Evolutionary conservation across 2,113 vertebrate genomes (phyloP).

Genomic region (Platichthys stellatus): DNA sequence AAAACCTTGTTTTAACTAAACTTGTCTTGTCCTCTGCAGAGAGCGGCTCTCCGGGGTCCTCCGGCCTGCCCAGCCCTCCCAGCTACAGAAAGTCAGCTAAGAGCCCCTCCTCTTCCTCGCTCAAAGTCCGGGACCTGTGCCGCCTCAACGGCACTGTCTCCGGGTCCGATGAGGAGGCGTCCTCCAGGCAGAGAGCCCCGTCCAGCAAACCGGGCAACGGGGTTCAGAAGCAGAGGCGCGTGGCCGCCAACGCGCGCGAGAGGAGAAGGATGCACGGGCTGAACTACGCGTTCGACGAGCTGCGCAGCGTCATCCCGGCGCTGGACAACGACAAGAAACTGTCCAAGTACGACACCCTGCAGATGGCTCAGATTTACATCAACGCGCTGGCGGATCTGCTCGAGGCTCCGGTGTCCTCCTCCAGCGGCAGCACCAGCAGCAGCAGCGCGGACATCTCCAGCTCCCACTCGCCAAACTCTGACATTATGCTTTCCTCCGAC

Average conservation of each 20-base stretch:
- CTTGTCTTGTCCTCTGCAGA: conserved; percentile 55
- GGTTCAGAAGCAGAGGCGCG: conserved; percentile 90
- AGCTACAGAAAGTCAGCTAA: conserved; percentile 77
- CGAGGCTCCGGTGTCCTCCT: conserved; percentile 71
- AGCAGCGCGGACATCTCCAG: conserved; percentile 5
- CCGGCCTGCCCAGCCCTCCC: conserved; percentile 72
- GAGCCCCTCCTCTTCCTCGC: conserved; percentile 64
- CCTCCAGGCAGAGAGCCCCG: conserved; percentile 76
- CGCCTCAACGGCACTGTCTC: conserved; percentile 76
- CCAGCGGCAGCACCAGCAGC: not conserved
- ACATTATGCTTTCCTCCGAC: conserved; percentile 55
- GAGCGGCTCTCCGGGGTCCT: conserved; percentile 74
- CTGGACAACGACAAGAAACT: conserved; percentile 98
- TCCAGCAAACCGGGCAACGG: conserved; percentile 81
- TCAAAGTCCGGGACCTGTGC: conserved; percentile 82
- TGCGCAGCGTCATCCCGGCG: conserved; percentile 95
- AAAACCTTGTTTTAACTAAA: not conserved
- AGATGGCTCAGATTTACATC: conserved; percentile 99
- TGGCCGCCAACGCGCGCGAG: conserved; percentile 94
- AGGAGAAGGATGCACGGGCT: conserved; percentile 94
- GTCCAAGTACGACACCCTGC: conserved; percentile 97
- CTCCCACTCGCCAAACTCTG: conserved; percentile 68
- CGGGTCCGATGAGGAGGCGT: conserved; percentile 57
- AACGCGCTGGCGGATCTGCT: conserved; percentile 93
- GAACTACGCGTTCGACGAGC: conserved; percentile 96